Evolutionary conservation across 2,113 vertebrate genomes (phyloP).

Genomic region (Apteryx owenii): DNA sequence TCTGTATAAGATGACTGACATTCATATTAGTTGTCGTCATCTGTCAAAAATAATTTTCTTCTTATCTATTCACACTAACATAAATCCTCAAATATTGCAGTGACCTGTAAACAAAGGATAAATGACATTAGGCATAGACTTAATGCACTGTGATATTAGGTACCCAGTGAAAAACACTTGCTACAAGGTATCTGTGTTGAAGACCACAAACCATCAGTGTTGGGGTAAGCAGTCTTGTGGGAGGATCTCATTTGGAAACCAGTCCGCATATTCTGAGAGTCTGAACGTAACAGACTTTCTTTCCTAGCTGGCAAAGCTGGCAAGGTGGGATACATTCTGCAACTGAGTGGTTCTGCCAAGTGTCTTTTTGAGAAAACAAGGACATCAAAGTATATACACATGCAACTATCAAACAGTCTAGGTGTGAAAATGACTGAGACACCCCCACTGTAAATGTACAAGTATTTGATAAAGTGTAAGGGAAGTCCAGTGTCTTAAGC

Average conservation of each 20-base stretch:
- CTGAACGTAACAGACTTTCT: neutral
- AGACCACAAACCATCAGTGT: neutral
- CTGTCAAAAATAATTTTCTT: slow-evolving; percentile 11
- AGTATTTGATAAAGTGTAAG: neutral
- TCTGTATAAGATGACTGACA: neutral
- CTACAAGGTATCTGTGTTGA: neutral
- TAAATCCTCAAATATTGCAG: slow-evolving; percentile 33
- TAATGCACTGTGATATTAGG: neutral
- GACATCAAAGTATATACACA: neutral
- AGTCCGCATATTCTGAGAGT: neutral
- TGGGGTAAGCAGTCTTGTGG: neutral
- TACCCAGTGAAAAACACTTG: neutral
- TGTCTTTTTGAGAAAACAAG: neutral
- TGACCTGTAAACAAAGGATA: slow-evolving; percentile 50
- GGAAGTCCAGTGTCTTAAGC: neutral
- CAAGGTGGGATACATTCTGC: neutral
- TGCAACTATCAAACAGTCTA: rapidly evolving
- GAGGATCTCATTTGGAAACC: neutral
- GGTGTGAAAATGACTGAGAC: neutral
- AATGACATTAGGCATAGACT: slow-evolving; percentile 11
- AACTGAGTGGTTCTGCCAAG: neutral
- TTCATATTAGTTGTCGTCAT: neutral
- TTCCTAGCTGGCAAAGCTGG: neutral
- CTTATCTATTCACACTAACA: slow-evolving; percentile 10
- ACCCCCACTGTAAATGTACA: neutral